These are phyloP conservation scores for Heterohyrax brucei DNA, from an alignment of 2,797 vertebrate species.

Conservation along the genomic window DNA sequence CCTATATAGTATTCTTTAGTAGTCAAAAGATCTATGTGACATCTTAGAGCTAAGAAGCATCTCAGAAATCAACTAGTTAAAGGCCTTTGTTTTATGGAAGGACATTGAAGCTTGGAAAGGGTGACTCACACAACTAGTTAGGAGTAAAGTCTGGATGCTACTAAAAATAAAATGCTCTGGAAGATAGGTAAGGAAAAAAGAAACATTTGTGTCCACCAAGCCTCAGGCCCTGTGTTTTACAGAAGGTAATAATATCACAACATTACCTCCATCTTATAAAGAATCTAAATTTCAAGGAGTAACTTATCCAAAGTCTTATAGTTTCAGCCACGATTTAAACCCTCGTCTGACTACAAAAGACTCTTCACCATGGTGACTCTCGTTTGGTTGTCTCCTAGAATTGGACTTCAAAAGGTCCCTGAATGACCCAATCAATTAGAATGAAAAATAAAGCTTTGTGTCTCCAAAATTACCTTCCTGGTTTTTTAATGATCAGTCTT, in stretches of 20 bases:
- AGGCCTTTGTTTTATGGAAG: conserved; percentile 57
- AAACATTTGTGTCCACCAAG: conserved; percentile 50
- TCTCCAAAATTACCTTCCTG: not conserved
- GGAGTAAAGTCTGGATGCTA: conserved; percentile 54
- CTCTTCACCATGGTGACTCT: conserved; percentile 6
- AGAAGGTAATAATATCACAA: conserved; percentile 24
- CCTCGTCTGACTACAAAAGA: conserved; percentile 11
- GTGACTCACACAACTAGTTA: conserved; percentile 68
- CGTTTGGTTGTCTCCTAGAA: not conserved
- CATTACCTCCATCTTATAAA: conserved; percentile 16
- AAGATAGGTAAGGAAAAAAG: conserved; percentile 48
- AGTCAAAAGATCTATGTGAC: conserved; percentile 21
- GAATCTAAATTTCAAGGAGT: conserved; percentile 61
- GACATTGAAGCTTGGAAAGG: conserved; percentile 68
- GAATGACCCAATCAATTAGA: not conserved
- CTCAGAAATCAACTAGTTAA: conserved; percentile 61
- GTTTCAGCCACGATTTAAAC: conserved; percentile 50
- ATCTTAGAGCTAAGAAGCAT: conserved; percentile 50
- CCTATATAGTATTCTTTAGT: not conserved
- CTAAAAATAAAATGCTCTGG: conserved; percentile 73
- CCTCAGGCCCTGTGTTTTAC: conserved; percentile 8
- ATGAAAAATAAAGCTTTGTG: conserved; percentile 47
- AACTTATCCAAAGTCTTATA: conserved; percentile 55
- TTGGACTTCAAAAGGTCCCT: conserved; percentile 4
- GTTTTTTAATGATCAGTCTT: conserved; percentile 28